Evolutionary conservation across 2,888 invertebrate genomes (phyloP), one percentile per base, ranked within the genome.

Genomic region (Sarcophaga caerulescens): DNA sequence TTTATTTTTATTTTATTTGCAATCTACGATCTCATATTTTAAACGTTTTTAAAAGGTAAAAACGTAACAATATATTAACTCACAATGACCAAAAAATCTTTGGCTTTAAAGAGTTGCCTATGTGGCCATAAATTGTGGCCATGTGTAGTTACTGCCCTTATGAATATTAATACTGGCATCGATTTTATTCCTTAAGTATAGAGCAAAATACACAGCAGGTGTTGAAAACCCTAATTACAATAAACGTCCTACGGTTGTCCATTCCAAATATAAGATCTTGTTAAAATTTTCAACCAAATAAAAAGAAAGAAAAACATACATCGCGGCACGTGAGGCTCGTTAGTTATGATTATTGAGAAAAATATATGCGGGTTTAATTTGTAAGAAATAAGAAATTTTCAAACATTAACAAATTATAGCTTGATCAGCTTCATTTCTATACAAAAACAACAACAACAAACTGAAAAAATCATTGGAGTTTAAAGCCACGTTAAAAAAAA

Each of bases 201-300:
- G 4, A 47, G 4, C 35, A 59, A 57, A 62, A 71, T 74, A 68
- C 66, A 47, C 73, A 83, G 85, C 85, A 81, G 85, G 85, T 85
- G 85, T 81, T 81, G 83, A 83, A 81, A 85, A 23, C 77, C 69
- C 74, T 81, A 83, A 85, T 85, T 85, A 83, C 52, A 73, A 71
- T 82, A 79, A 85, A 80, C 85, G 73, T 65, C 76, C 52, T 68
- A 44, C 71, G 63, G 68, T 19, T 19, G 44, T 35, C 17, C 17
- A 21, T 17, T 14, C 2, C 52, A 57, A 23, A 75, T 11, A 52
- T 1, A 52, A 62, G 44, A 65, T 68, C 59, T 47, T 60, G 14
- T 60, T 60, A 44, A 21, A 63, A 65, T 52, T 17, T 52, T 52
- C 47, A 47, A 47, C 47, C 47, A 47, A 47, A 14, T 1, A 35